Evolutionary conservation across 2,888 invertebrate genomes (phyloP).

Genomic region (Eustalomyia histrio): DNA sequence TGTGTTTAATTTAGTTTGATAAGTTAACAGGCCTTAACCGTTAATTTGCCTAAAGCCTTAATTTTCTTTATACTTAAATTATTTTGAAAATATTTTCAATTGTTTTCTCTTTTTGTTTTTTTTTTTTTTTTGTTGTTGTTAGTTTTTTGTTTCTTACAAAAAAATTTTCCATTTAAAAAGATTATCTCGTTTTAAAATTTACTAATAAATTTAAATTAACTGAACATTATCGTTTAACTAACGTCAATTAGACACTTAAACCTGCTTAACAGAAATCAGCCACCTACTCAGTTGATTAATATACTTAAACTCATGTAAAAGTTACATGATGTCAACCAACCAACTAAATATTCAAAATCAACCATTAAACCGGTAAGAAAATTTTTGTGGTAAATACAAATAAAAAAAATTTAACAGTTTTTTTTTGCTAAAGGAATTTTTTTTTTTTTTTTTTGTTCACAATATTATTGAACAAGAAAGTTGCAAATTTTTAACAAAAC

Average conservation of each 20-base stretch:
- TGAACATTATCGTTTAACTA: slow-evolving; percentile 28
- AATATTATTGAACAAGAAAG: slow-evolving; percentile 52
- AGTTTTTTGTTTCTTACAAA: too few species aligned
- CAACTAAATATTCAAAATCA: slow-evolving; percentile 14
- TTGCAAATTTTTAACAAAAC: slow-evolving; percentile 41
- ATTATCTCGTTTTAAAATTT: slow-evolving; percentile 39
- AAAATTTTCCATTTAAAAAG: slow-evolving; percentile 14
- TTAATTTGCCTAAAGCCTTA: neutral
- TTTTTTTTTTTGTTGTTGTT: neutral
- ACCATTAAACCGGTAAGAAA: slow-evolving; percentile 59
- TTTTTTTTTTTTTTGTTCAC: slow-evolving; percentile 10
- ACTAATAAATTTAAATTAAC: slow-evolving; percentile 62
- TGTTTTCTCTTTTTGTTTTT: slow-evolving; percentile 42
- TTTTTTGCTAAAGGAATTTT: slow-evolving; percentile 37
- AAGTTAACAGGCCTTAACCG: too few species aligned
- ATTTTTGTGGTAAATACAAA: slow-evolving; percentile 41
- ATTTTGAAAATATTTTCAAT: slow-evolving; percentile 19
- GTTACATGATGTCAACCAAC: slow-evolving; percentile 23
- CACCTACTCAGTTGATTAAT: slow-evolving; percentile 36
- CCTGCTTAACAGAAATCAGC: neutral
- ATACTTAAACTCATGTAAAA: slow-evolving; percentile 37
- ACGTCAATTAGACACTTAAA: slow-evolving; percentile 41
- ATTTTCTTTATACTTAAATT: neutral
- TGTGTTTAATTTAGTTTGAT: too few species aligned
- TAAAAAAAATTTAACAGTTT: slow-evolving; percentile 40